phyloP scores from a whole-genome alignment of 2,797 vertebrate species.

The Epinephelus awoara region DNA sequence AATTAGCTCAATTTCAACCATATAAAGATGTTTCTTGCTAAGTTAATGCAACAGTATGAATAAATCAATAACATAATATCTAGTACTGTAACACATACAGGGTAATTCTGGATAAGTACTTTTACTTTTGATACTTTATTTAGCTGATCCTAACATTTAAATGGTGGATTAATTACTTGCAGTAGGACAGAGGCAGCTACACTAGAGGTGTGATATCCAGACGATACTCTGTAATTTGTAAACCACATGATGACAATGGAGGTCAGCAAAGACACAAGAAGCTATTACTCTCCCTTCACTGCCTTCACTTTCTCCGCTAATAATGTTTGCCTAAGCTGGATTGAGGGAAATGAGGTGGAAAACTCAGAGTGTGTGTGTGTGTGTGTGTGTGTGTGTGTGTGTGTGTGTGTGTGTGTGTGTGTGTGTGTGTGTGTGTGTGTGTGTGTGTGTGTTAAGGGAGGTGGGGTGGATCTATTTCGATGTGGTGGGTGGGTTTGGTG shows the following conservation, averaged over 20 bases:
- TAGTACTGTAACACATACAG: no score
- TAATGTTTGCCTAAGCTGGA: conserved; percentile 93
- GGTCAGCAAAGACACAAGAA: conserved; percentile 75
- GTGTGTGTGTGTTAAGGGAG: conserved; percentile 14
- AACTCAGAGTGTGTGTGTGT: conserved; percentile 72
- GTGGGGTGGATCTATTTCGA: conserved; percentile 60
- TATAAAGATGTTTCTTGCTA: no score
- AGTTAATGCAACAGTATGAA: neutral
- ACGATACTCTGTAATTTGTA: conserved; percentile 57
- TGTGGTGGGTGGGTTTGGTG: conserved; percentile 52
- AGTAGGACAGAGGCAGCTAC: neutral
- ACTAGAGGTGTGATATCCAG: conserved; percentile 25
- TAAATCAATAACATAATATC: neutral
- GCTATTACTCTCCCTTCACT: conserved; percentile 91
- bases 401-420: conserved; percentile 50
- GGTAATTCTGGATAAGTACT: no score
- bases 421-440: conserved; percentile 61
- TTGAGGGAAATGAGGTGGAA: conserved; percentile 94
- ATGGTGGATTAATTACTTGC: conserved; percentile 9
- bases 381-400: conserved; percentile 46
- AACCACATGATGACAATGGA: conserved; percentile 54
- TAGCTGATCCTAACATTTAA: neutral
- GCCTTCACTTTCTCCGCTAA: conserved; percentile 91
- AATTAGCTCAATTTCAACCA: neutral
- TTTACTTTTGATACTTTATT: neutral